phyloP scores from a whole-genome alignment of 2,888 invertebrate genomes.

The Agrotis puta region DNA sequence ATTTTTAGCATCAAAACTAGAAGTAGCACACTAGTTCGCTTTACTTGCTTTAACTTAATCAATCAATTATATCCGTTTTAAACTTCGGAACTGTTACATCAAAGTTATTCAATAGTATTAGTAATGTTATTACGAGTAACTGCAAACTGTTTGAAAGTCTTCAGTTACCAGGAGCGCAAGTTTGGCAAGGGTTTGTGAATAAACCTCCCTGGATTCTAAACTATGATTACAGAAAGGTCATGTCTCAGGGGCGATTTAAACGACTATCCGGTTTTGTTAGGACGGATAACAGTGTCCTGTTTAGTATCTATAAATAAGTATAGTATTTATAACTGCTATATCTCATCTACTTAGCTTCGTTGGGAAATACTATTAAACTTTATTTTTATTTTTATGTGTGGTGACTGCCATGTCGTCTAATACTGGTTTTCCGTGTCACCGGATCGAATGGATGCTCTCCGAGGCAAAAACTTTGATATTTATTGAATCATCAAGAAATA shows the following conservation, averaged over 20 bases:
- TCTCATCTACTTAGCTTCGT: neutral
- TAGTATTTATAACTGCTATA: neutral
- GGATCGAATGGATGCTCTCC: too few relatives aligned
- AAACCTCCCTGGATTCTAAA: constrained; percentile 38
- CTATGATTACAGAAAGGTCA: constrained; percentile 51
- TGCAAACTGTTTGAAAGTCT: constrained; percentile 15
- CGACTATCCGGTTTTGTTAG: constrained; percentile 1
- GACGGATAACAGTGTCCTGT: constrained; percentile 5
- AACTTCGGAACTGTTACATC: constrained; percentile 28
- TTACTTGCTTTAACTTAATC: neutral
- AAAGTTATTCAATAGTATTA: constrained; percentile 14
- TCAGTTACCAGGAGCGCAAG: constrained; percentile 31
- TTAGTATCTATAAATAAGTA: constrained; percentile 7
- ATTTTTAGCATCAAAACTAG: neutral
- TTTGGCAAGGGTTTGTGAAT: constrained; percentile 34
- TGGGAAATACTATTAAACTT: too few relatives aligned
- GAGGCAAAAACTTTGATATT: too few relatives aligned
- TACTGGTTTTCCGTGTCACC: too few relatives aligned
- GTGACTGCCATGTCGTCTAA: too few relatives aligned
- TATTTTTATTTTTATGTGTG: too few relatives aligned
- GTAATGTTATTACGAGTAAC: constrained; percentile 45
- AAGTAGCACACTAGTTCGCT: neutral
- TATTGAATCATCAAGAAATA: too few relatives aligned
- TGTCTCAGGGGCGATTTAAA: constrained; percentile 45
- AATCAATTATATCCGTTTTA: constrained; percentile 23